Evolutionary conservation across 2,797 vertebrate species (phyloP).

Genomic region (Chloroceryle inda): DNA sequence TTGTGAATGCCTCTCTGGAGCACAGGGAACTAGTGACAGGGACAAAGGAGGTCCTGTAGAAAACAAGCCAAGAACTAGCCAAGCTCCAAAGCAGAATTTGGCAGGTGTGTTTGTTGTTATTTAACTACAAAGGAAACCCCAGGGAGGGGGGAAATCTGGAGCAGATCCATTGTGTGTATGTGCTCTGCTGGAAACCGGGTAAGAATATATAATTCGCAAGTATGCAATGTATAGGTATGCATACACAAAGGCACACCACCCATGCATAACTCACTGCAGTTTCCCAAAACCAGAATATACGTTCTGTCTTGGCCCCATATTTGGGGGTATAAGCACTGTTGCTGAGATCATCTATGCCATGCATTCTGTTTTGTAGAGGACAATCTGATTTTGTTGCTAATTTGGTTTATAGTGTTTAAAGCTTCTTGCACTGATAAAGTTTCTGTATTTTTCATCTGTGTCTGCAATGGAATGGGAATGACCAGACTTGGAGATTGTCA

Average conservation of each 20-base stretch:
- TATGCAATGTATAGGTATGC: rapidly evolving
- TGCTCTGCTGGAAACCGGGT: background rate
- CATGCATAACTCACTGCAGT: background rate
- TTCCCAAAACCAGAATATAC: background rate
- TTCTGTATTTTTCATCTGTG: background rate
- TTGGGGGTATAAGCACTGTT: background rate
- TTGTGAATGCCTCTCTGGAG: background rate
- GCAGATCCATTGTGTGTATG: background rate
- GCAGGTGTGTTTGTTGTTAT: background rate
- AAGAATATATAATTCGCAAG: background rate
- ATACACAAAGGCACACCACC: background rate
- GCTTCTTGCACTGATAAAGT: background rate
- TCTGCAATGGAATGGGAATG: background rate
- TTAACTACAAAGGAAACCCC: slow-evolving; percentile 14
- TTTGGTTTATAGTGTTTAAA: background rate
- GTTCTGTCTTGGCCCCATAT: background rate
- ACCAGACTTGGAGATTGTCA: background rate
- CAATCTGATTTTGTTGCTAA: background rate
- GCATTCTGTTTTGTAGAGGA: background rate
- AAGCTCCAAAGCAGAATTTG: slow-evolving; percentile 15
- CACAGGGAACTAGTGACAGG: background rate
- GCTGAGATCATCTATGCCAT: background rate
- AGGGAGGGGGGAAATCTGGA: background rate
- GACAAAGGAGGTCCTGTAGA: slow-evolving; percentile 14
- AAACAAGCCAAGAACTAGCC: background rate